Base-by-base conservation (phyloP, 2,113 vertebrate genomes). In the Axis porcinus region DNA sequence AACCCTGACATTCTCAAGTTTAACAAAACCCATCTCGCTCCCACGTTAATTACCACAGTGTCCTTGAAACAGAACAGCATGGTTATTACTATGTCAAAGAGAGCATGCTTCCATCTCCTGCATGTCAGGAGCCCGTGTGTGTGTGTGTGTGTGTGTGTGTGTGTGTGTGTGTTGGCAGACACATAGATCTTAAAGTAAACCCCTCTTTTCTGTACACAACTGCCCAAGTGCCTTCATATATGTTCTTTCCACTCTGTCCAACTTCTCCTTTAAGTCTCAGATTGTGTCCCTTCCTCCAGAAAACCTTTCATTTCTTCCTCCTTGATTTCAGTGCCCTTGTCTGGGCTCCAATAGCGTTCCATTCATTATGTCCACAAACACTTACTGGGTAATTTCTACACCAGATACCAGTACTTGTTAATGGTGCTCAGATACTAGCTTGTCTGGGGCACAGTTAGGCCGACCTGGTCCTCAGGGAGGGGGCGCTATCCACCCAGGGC, bases 1-100 rank as follows among this genome's bases (percentile, higher is more conserved):
- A 97, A 93, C 60, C 85, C 89, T 94, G 96, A 89, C 91, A 82
- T 94, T 94, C 92, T 92, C 43, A 25, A 88, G 64, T 9, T 25
- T 86, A 85, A 82, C 74, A 89, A 96, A 93, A 55, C 47, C 87
- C 40, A 25, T 57, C 52, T 76, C 54, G 47, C 79, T 43, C n/a
- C 25, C 83, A 62, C 36, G 33, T 94, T 95, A 88, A 97, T 97
- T 91, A 78, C 45, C 19, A 33, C 19, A 54, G 15, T 87, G 64
- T 76, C 87, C 92, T 96, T 94, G 64, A 67, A 82, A 87, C 27
- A 92, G 54, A 96, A 90, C 7, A 52, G 12, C 50, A 74, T 47
- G 23, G 43, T 91, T 64, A 91, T 92, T 83, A 86, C 47, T 90
- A 36, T 96, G 93, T 87, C 92, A 95, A 93, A 95, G 81, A 94